Evolutionary conservation across 2,888 invertebrate species (phyloP), one percentile per base, ranked within the genome.

Genomic region (Mythimna impura): DNA sequence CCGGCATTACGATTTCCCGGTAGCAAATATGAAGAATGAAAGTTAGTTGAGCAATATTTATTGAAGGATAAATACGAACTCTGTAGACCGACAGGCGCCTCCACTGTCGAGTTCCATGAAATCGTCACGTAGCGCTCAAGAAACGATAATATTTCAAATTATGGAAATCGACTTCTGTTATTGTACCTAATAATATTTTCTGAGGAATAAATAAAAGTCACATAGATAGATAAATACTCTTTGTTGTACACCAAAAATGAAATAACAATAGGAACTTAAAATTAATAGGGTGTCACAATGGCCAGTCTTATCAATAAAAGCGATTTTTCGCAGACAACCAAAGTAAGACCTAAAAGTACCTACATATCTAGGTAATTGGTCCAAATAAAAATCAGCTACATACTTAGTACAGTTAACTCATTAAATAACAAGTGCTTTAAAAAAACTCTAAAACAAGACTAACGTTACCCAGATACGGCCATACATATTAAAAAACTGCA

Each of bases 401-500:
- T 55, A 40, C n/a, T 52, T 2, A 8, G 3, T 50, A 52, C 3
- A 52, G 6, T 25, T 50, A 6, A 60, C 17, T 30, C 17, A 54
- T 52, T 66, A 40, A n/a, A 66, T 54, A 10, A 58, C 30, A 20
- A 1, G 3, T 34, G 4, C 9, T 68, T 10, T 22, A n/a, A 54
- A 14, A 54, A 67, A 50, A 8, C 6, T 64, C 14, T 22, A n/a
- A 64, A 67, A 61, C 1, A 17, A 63, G 40, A 25, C 8, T 36
- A 58, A 78, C 54, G 4, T 10, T 60, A 58, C 17, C 62, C 77
- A 78, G 78, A 81, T 30, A 54, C 70, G 1, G 20, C 20, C 9
- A 64, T 22, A 47, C 20, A n/a, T 54, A 30, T 30, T 22, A 34
- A 9, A 43, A 66, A 78, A 70, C 54, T 78, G 78, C 78, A 78